Conservation (phyloP, 1,140 invertebrate species). For the Pachypsylla venusta region DNA sequence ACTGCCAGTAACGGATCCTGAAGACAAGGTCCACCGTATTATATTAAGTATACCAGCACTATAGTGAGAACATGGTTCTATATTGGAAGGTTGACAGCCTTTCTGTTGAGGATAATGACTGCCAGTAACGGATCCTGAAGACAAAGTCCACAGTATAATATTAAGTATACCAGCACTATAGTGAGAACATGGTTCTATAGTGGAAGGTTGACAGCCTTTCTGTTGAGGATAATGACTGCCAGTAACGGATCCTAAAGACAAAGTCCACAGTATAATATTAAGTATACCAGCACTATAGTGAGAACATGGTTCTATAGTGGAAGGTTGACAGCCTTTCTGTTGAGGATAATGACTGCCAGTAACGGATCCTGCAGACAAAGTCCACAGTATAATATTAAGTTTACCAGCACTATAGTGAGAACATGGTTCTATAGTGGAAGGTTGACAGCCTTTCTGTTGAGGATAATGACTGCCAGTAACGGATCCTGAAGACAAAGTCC, state of each 20-base stretch:
- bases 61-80: neutral
- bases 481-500: neutral
- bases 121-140: neutral
- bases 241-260: neutral
- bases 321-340: neutral
- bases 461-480: neutral
- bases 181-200: neutral
- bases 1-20: neutral
- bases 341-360: neutral
- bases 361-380: neutral
- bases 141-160: no score
- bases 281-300: no score
- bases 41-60: no score
- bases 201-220: conserved; percentile 6
- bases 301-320: neutral
- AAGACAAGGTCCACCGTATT: no score
- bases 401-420: conserved; percentile 5
- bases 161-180: no score
- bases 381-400: no score
- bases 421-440: neutral
- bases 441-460: neutral
- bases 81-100: conserved; percentile 4
- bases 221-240: neutral
- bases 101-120: neutral
- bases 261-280: no score